A percentile compares a stretch with the other conserved stretches of the same genome.
phyloP scores from a whole-genome alignment of 1,140 invertebrate genomes.

The Grapholita molesta region DNA sequence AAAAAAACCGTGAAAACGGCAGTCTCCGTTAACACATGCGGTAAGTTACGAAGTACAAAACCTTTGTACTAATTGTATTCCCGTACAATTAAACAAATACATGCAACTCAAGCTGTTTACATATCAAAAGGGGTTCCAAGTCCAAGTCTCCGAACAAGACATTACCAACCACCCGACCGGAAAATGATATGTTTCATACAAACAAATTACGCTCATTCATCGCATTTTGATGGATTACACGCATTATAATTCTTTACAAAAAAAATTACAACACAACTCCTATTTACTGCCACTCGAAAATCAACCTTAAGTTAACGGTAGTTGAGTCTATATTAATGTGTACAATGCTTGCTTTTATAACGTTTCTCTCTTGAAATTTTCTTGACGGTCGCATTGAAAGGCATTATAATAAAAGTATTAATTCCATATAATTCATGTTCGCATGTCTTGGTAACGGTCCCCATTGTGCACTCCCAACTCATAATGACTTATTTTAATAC shows the following conservation, averaged over 20 bases:
- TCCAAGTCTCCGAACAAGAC: slow-evolving; percentile 30
- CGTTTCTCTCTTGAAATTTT: not conserved
- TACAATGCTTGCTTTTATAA: not conserved
- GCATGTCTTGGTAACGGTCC: slow-evolving; percentile 17
- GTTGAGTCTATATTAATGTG: not conserved
- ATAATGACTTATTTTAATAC: not conserved
- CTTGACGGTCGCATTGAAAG: slow-evolving; percentile 3
- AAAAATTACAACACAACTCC: not conserved
- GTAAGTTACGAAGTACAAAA: not conserved
- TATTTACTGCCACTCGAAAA: not conserved
- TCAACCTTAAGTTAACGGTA: not conserved
- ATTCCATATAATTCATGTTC: slow-evolving; percentile 36
- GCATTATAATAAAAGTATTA: slow-evolving; percentile 32
- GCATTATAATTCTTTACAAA: slow-evolving; percentile 27
- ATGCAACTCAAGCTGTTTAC: not conserved
- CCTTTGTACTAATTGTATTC: not conserved
- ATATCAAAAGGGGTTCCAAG: not conserved
- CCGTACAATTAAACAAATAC: slow-evolving; percentile 2
- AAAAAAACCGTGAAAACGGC: not conserved
- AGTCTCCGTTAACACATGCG: not conserved
- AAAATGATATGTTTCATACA: slow-evolving; percentile 50
- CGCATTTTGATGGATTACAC: slow-evolving; percentile 44
- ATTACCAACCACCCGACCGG: slow-evolving; percentile 42
- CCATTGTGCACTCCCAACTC: not conserved
- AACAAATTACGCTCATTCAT: slow-evolving; percentile 51